Base-by-base conservation (phyloP, 1,140 invertebrate genomes). In the Leptopilina clavipes region DNA sequence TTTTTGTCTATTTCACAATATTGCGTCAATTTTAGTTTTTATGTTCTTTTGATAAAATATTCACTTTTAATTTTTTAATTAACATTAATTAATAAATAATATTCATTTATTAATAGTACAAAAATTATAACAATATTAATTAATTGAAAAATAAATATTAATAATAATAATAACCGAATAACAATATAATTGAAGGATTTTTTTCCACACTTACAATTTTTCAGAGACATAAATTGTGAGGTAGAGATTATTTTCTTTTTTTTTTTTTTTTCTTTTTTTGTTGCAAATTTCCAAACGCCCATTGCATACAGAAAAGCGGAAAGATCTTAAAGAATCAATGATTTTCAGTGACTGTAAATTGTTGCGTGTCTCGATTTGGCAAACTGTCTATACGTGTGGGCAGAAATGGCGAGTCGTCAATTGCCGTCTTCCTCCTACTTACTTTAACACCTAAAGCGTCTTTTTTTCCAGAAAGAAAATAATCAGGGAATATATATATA, bases 291-390 rank as follows among this genome's bases (percentile, higher is more conserved):
- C 19, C 19, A 65, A n/a, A 52, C 48, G 48, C 48, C 48, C 48
- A 52, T 52, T 48, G 9, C 22, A 11, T 10, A 31, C 45, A 37
- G 59, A 52, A 52, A 52, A 52, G 45, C 14, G 19, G 70, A 76
- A 72, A 44, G 75, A 76, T 81, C 59, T 52, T 31, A 31, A 44
- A 22, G 70, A 76, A 59, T 22, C 75, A 43, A 76, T 54, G 75
- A 76, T 78, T 73, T 71, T 71, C 74, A 73, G 22, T 18, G 22
- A 37, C 71, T 52, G 72, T 76, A 56, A 74, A 76, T 76, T 45
- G 70, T 31, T 71, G 14, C 17, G n/a, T 65, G 19, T 70, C 37
- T 65, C 44, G 48, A 52, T 52, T 52, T 52, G 59, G 59, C 19
- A 25, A 19, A 25, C 59, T 18, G 59, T n/a, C 5, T 17, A 8